A percentile compares a stretch with the other conserved stretches of the same genome.
Conservation (phyloP, 2,113 vertebrate genomes). For the Oxygymnocypris stewartii region DNA sequence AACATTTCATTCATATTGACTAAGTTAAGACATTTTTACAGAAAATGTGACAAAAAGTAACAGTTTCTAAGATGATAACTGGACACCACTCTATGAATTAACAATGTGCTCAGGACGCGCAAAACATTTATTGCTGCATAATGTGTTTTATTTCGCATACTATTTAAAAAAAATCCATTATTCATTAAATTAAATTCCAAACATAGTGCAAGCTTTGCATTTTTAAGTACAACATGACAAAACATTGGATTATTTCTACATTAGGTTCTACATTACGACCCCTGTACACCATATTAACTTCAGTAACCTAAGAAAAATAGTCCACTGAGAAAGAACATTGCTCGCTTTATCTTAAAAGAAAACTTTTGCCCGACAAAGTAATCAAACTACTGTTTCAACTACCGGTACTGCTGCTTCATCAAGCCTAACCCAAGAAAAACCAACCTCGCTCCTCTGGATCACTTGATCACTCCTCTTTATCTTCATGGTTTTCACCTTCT, state of each 20-base stretch:
- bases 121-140: not conserved
- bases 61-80: not conserved
- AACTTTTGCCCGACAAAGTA: not conserved
- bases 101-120: not conserved
- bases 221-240: not conserved
- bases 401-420: conserved; percentile 38
- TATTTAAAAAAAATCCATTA: not conserved
- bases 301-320: not conserved
- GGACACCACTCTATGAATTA: not conserved
- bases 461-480: conserved; percentile 47
- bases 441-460: conserved; percentile 45
- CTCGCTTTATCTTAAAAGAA: conserved; percentile 9
- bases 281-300: conserved; percentile 12
- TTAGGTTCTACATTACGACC: not conserved
- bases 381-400: conserved; percentile 20
- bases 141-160: not conserved
- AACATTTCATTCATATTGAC: no score
- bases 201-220: not conserved
- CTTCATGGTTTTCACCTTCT: conserved; percentile 46
- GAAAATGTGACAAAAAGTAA: not conserved
- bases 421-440: conserved; percentile 29
- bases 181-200: not conserved
- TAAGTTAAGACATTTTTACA: not conserved
- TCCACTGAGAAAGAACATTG: conserved; percentile 6
- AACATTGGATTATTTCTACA: not conserved